These are phyloP conservation scores for Stegophylla sp. DNA, from an alignment of 2,888 invertebrate species.

Conservation along the genomic window DNA sequence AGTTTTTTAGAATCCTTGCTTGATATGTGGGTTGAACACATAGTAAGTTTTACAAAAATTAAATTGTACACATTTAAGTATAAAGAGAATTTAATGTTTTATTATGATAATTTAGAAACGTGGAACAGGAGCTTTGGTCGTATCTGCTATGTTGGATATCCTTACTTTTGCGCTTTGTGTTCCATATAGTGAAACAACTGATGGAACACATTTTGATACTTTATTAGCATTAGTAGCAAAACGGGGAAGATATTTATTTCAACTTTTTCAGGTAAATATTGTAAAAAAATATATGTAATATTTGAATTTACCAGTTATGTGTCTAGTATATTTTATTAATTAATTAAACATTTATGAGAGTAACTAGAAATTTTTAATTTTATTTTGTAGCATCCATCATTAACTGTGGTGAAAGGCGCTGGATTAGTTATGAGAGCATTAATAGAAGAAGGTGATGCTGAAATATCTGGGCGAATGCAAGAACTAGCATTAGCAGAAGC, in stretches of 20 bases:
- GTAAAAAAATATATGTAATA: too few relatives aligned
- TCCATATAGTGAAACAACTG: slow-evolving; percentile 98
- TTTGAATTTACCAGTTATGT: too few relatives aligned
- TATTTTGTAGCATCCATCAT: slow-evolving; percentile 83
- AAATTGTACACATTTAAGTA: too few relatives aligned
- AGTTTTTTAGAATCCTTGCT: slow-evolving; percentile 91
- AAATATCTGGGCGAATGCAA: slow-evolving; percentile 93
- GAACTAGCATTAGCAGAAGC: slow-evolving; percentile 94
- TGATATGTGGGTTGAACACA: slow-evolving; percentile 93
- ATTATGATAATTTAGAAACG: slow-evolving; percentile 73
- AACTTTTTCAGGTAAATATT: slow-evolving; percentile 80
- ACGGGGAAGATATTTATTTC: slow-evolving; percentile 87
- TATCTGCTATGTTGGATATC: slow-evolving; percentile 97
- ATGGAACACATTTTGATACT: slow-evolving; percentile 93
- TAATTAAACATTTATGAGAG: too few relatives aligned
- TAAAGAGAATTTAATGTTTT: slow-evolving; percentile 27
- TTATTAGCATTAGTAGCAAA: slow-evolving; percentile 92
- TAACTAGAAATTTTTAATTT: slow-evolving; percentile 1
- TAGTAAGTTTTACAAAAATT: slow-evolving; percentile 71
- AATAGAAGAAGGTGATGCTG: slow-evolving; percentile 95
- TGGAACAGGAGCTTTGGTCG: slow-evolving; percentile 93
- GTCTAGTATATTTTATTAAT: too few relatives aligned
- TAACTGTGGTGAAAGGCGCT: slow-evolving; percentile 96
- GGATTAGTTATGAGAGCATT: slow-evolving; percentile 96
- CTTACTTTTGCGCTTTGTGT: slow-evolving; percentile 97